phyloP scores from a whole-genome alignment of 2,113 vertebrate genomes.

The Promerops cafer region DNA sequence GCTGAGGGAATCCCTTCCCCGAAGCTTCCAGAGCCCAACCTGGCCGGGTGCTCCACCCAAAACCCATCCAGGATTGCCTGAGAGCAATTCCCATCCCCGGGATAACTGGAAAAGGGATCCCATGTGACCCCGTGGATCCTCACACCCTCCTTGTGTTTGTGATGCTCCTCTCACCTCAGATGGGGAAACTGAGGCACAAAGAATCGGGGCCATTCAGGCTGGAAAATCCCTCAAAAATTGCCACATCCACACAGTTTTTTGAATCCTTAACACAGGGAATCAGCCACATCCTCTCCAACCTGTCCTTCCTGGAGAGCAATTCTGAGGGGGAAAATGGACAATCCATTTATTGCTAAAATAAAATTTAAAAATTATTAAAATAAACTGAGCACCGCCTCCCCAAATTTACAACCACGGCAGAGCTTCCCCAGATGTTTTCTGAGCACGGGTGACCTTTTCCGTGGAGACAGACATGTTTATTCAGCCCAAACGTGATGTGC shows the following conservation, averaged over 20 bases:
- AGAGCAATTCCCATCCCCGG: background rate
- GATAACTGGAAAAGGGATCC: background rate
- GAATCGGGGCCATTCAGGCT: no score
- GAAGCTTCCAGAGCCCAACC: background rate
- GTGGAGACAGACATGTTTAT: background rate
- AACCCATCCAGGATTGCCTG: accelerated
- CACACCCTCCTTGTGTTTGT: background rate
- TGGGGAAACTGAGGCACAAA: background rate
- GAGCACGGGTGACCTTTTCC: background rate
- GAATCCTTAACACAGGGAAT: accelerated
- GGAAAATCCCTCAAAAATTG: background rate
- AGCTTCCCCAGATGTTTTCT: background rate
- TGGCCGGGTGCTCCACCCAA: background rate
- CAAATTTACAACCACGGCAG: background rate
- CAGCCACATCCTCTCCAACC: background rate
- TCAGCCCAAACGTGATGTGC: background rate
- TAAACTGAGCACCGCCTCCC: background rate
- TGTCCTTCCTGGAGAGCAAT: background rate
- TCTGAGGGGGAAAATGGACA: accelerated
- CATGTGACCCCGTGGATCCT: background rate
- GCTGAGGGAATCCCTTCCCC: background rate
- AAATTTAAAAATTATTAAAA: background rate
- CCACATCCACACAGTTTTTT: background rate
- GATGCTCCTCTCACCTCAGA: background rate
- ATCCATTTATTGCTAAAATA: background rate